Evolutionary conservation across 2,113 vertebrate species (phyloP), one percentile per base, ranked within the genome.

Genomic region (Hippotragus niger): DNA sequence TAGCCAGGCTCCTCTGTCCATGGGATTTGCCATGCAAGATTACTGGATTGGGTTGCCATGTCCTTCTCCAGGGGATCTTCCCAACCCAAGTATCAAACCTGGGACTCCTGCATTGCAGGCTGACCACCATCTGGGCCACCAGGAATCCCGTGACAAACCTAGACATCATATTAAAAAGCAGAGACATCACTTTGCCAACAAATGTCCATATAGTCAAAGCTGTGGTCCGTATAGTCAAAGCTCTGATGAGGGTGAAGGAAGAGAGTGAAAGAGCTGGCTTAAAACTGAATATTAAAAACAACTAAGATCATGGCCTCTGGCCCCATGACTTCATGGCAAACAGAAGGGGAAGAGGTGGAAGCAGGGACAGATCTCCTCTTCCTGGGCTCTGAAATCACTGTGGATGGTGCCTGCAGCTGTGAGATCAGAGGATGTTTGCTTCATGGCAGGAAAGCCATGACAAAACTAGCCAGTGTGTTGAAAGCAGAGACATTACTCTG

Each of bases 81-180:
- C 64, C 64, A 71, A 71, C n/a, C 64, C n/a, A 71, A 36, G 64
- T 36, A 71, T 71, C 9, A 0, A 71, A 71, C n/a, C n/a, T 17
- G 64, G 16, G 19, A 12, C 64, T 36, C n/a, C 64, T 71, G n/a
- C n/a, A 71, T 36, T 36, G 9, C 64, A 36, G n/a, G 9, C 19
- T 0, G 4, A 12, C n/a, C 16, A 36, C 64, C n/a, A 36, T 71
- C 64, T 71, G 64, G n/a, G n/a, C n/a, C n/a, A 36, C n/a, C 2
- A 36, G 64, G 64, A 36, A 71, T 36, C n/a, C n/a, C n/a, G 6
- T 71, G n/a, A 71, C 19, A 71, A 21, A 36, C n/a, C 19, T 36
- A 21, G n/a, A 71, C 9, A 71, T 36, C 17, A 21, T 71, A 36
- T 71, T 71, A 71, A 36, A 36, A 71, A 71, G 64, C 17, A 71